phyloP scores from a whole-genome alignment of 2,113 vertebrate species.

The Dendropsophus ebraccatus region DNA sequence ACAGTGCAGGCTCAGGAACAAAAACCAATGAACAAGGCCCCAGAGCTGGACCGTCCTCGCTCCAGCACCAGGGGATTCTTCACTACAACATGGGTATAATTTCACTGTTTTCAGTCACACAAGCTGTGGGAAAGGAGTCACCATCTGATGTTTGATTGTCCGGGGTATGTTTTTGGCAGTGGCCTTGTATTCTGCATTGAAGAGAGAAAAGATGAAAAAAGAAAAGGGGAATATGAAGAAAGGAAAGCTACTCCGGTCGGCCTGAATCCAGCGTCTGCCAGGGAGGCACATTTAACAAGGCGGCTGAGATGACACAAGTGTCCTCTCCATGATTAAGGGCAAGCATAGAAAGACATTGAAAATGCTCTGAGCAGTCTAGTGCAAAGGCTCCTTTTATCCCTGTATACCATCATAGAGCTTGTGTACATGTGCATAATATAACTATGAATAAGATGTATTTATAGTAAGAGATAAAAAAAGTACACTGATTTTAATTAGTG shows the following conservation, averaged over 20 bases:
- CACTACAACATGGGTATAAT: slow-evolving; percentile 81
- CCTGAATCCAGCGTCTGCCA: slow-evolving; percentile 70
- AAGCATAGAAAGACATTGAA: not conserved
- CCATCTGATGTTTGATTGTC: slow-evolving; percentile 86
- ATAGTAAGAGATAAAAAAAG: too few relatives aligned
- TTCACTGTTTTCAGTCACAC: slow-evolving; percentile 84
- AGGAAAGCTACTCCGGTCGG: slow-evolving; percentile 68
- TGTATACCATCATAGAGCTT: too few relatives aligned
- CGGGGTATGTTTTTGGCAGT: slow-evolving; percentile 81
- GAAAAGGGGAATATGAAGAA: slow-evolving; percentile 61
- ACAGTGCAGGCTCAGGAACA: slow-evolving; percentile 76
- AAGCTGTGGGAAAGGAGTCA: slow-evolving; percentile 87
- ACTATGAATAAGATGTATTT: too few relatives aligned
- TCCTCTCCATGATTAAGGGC: not conserved
- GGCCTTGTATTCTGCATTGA: slow-evolving; percentile 73
- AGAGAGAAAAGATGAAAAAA: slow-evolving; percentile 57
- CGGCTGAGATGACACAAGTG: slow-evolving; percentile 35
- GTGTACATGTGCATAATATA: too few relatives aligned
- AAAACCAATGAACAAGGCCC: slow-evolving; percentile 79
- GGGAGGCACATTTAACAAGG: slow-evolving; percentile 66
- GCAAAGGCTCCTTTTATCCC: slow-evolving; percentile 9
- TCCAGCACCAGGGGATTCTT: slow-evolving; percentile 75
- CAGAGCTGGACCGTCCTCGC: slow-evolving; percentile 72
- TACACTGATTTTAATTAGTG: too few relatives aligned
- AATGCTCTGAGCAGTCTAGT: not conserved